Evolutionary conservation across 2,113 vertebrate species (phyloP), one percentile per base, ranked within the genome.

Genomic region (Protobothrops mucrosquamatus): DNA sequence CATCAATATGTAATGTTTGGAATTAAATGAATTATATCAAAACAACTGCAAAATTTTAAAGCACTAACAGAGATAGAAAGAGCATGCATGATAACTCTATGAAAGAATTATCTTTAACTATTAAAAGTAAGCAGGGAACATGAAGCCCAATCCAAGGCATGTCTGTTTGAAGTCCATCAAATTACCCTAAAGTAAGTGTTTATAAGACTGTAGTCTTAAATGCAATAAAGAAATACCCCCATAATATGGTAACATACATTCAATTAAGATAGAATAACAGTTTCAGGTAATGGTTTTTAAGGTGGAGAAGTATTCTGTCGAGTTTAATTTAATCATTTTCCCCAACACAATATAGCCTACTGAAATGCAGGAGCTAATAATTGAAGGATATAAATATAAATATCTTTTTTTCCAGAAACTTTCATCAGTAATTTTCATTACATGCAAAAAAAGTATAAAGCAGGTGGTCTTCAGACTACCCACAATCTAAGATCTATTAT

Each of bases 21-120:
- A 7, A 9, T 91, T 93, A 93, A 92, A 89, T 93, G 22, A 91
- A 12, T 34, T 89, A 39, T 7, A 34, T 59, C 90, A n/a, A 91
- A 91, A 64, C 55, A 81, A 18, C 57, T 89, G 55, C 1, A 43
- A 55, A 23, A 87, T 87, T 10, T 29, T 46, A 69, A 57, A 59
- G 43, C 89, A 61, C 4, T 90, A 81, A 81, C 34, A 81, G 3
- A 39, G 18, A 39, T 39, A 39, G 57, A 89, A 2, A 85, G 90
- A 95, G 93, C n/a, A 85, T 3, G 10, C 48, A 2, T 59, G 91
- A 3, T 0, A 91, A 39, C 91, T 93, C 29, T 64, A 90, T 81
- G 24, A 6, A 92, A 87, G 3, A 59, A 87, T 61, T 34, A 48
- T 91, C 51, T 87, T 87, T 61, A 87, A 52, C 61, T 87, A 52